Conservation (phyloP, 92 coral and sea anemone genomes). For the Palythoa grandiflora region DNA sequence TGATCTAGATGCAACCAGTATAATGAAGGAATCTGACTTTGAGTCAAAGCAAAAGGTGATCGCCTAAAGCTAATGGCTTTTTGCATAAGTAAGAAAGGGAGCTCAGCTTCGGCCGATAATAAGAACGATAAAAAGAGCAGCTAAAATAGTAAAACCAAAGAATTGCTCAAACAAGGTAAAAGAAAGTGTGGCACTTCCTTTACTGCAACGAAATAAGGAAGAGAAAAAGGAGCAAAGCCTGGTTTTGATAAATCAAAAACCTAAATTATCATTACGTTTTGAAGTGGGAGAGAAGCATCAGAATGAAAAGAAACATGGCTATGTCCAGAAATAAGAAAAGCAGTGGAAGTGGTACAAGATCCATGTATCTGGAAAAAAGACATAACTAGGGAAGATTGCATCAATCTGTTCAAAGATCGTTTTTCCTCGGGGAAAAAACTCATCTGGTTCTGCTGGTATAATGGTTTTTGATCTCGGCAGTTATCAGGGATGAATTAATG, state of each 20-base stretch:
- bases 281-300: background rate
- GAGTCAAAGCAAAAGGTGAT: constrained; percentile 3
- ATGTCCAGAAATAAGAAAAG: constrained; percentile 28
- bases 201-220: background rate
- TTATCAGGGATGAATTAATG: constrained; percentile 37
- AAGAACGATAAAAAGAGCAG: constrained; percentile 4
- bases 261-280: constrained; percentile 11
- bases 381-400: constrained; percentile 13
- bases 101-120: constrained; percentile 1
- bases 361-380: constrained; percentile 14
- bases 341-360: constrained; percentile 14
- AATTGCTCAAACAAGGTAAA: background rate
- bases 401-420: constrained; percentile 35
- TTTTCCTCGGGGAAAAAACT: constrained; percentile 44
- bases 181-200: background rate
- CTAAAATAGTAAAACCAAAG: background rate
- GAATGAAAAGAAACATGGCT: constrained; percentile 10
- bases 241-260: constrained; percentile 1
- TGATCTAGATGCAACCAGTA: constrained; percentile 2
- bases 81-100: constrained; percentile 1
- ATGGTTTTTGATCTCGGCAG: constrained; percentile 34
- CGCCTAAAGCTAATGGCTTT: constrained; percentile 15
- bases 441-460: constrained; percentile 33
- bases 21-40: constrained; percentile 10
- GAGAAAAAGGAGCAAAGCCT: background rate